Base-by-base conservation (phyloP, 1,140 invertebrate species). In the Apis laboriosa region DNA sequence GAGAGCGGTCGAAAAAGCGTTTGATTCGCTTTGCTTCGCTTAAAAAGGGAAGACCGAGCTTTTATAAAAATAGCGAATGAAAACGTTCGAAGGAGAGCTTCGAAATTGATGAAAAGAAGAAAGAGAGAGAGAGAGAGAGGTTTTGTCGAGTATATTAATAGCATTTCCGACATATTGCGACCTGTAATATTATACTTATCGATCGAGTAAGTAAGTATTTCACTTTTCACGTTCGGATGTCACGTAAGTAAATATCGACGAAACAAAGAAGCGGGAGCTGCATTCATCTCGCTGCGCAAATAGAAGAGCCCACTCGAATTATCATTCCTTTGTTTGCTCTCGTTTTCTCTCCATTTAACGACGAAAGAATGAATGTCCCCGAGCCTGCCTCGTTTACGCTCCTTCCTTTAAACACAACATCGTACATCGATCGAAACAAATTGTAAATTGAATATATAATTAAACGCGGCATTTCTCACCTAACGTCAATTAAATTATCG, bases 391-490 rank as follows among this genome's bases (percentile, higher is more conserved):
- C 49, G n/a, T 61, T 77, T 60, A 24, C 63, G 49, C 24, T 78
- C 28, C 28, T 43, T 63, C 51, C 19, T 49, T 19, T 17, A 28
- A 64, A 34, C n/a, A 19, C 43, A 0, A 24, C 24, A n/a, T 9
- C 34, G n/a, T 28, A n/a, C 24, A 0, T 34, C 43, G n/a, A 28
- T 13, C 17, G 19, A 34, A 61, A 15, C 55, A 7, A 9, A 19
- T 28, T 2, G 43, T n/a, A 63, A 63, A 79, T 72, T 61, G 24
- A 49, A 79, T 61, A 55, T 21, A 43, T 34, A 71, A 61, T 71
- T 9, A 11, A 63, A 12, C 17, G 11, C 4, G 0, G 5, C 1
- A 1, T 55, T 19, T 55, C 12, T 24, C 13, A 0, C 13, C n/a
- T 24, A 12, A n/a, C n/a, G 0, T 21, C 9, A 60, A n/a, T 4